Base-by-base conservation (phyloP, 2,797 vertebrate species). In the Paedocypris micromegethes region DNA sequence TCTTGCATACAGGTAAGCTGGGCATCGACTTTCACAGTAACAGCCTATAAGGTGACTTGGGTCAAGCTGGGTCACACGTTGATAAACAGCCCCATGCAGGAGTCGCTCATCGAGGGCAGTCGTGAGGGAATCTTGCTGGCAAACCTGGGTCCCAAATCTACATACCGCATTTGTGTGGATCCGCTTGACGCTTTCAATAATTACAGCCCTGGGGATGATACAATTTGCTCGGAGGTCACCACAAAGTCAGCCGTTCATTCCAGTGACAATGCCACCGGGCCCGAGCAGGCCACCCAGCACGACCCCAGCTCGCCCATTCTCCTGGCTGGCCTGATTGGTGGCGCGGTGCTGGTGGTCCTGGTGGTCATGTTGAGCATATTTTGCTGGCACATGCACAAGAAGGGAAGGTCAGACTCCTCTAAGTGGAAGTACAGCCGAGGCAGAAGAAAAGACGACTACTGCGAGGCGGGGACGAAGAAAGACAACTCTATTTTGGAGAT, bases 401-500 rank as follows among this genome's bases (percentile, higher is more conserved):
- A 93, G 78, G 92, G 89, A 54, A 87, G 88, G 70, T 90, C 91
- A 75, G 89, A 90, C 53, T 93, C 93, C 45, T 88, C 91, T 86
- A 91, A 93, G 80, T 98, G 95, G 93, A 96, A 95, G 88, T 97
- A 97, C 38, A 96, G 94, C 81, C 88, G 91, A 0, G 94, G 94
- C 5, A 88, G 95, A 56, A 90, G 95, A 78, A 93, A 94, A 93
- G 94, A 97, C 0, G 92, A 98, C 78, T 98, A 97, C 63, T 92
- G 93, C 0, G 94, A 98, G 79, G 94, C 95, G 0, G 95, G 95
- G 70, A 97, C 95, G 64, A 98, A 97, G 85, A 98, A 96, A 80
- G 95, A 98, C 86, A 96, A 93, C 83, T 95, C 95, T 78, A 96
- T 98, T 84, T 87, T 98, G 86, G 95, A 98, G 89, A 98, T 98